Evolutionary conservation across 2,797 vertebrate species (phyloP), one percentile per base, ranked within the genome.

Genomic region (Galagoides demidoff): DNA sequence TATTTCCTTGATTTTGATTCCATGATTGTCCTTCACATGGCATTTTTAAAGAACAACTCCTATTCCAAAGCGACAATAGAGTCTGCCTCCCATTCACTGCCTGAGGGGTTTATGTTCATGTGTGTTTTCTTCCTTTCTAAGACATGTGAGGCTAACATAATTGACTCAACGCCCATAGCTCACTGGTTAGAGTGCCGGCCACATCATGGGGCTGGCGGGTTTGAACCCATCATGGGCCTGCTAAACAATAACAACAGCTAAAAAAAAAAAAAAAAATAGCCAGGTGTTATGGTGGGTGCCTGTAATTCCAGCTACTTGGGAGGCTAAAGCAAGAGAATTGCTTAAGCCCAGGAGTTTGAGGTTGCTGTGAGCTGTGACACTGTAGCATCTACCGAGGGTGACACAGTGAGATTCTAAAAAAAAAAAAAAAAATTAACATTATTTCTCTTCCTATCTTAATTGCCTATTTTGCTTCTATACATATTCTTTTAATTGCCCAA

Each of bases 1-100:
- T 45, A 52, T 92, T 79, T 66, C 25, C 85, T 89, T 71, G 68
- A 87, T 91, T 95, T 85, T 82, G 6, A 87, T 84, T 94, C 19
- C n/a, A 90, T 74, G 5, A 85, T 71, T 84, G 23, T 85, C 57
- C 22, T 94, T 88, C 43, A 25, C 7, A 70, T 64, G 55, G 0
- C 13, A 93, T 87, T 94, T 84, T 94, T 78, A 45, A 55, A 64
- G 12, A 77, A 61, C 7, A 92, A 83, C 74, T 71, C 37, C 64
- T 34, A 76, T 37, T 45, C 81, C 7, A 85, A 94, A 97, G 10
- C 89, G 34, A 92, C 45, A 81, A 45, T 29, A 90, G 7, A 84
- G 22, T 85, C 10, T 34, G 2, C 14, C 23, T 57, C 52, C 25
- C 34, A 85, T 74, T 73, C 93, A 89, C 16, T 55, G 7, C 29